Evolutionary conservation across 2,888 invertebrate genomes (phyloP).

Genomic region (Sericinus montela): DNA sequence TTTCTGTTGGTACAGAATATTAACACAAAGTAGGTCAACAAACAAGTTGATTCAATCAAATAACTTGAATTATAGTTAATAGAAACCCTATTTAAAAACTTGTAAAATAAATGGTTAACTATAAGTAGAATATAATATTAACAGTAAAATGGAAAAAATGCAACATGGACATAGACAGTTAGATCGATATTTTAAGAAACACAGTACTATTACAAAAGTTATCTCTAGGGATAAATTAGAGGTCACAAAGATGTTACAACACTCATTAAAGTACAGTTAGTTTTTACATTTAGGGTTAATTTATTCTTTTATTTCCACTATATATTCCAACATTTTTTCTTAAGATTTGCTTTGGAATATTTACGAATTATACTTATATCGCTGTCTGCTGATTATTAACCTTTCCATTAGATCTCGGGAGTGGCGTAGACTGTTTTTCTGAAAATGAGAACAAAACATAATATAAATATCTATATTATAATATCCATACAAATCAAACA

Average conservation of each 20-base stretch:
- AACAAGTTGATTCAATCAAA: too few species aligned
- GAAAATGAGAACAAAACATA: constrained; percentile 28
- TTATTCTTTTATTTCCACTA: too few species aligned
- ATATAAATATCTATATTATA: too few species aligned
- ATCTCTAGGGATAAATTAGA: too few species aligned
- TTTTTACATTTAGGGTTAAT: too few species aligned
- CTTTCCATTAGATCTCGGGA: constrained; percentile 35
- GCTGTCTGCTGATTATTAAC: constrained; percentile 26
- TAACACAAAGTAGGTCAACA: too few species aligned
- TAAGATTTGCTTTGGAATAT: constrained; percentile 12
- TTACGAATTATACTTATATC: too few species aligned
- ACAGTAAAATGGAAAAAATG: constrained; percentile 10
- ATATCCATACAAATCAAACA: too few species aligned
- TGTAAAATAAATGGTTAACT: constrained; percentile 25
- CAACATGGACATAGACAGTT: constrained; percentile 13
- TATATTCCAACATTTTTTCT: too few species aligned
- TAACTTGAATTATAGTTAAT: not conserved
- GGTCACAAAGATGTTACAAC: too few species aligned
- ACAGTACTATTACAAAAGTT: too few species aligned
- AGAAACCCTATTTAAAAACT: constrained; percentile 27
- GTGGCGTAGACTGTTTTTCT: constrained; percentile 40
- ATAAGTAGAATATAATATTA: constrained; percentile 3
- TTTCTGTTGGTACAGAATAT: not conserved
- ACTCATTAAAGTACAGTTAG: too few species aligned
- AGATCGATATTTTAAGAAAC: not conserved